Evolutionary conservation across 2,797 vertebrate species (phyloP).

Genomic region (Megalops cyprinoides): DNA sequence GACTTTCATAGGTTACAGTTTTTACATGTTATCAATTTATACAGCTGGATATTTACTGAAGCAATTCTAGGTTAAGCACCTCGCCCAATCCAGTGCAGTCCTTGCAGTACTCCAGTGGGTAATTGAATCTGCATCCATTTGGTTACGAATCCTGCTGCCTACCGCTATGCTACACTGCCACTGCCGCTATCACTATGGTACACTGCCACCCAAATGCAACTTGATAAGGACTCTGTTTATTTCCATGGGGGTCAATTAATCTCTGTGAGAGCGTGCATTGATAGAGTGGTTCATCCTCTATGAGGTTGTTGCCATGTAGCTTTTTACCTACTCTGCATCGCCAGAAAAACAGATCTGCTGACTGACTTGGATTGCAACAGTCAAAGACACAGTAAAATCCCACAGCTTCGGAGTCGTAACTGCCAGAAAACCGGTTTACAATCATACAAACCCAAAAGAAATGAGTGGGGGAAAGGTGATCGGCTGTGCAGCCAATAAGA

Average conservation of each 20-base stretch:
- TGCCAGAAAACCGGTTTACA: constrained; percentile 6
- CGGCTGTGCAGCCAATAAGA: neutral
- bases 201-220: too few species aligned
- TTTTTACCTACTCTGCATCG: neutral
- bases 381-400: neutral
- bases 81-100: too few species aligned
- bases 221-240: neutral
- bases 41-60: too few species aligned
- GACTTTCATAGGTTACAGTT: too few species aligned
- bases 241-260: neutral
- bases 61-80: too few species aligned
- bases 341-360: neutral
- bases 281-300: neutral
- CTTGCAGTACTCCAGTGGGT: too few species aligned
- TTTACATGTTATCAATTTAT: too few species aligned
- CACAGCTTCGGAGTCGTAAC: neutral
- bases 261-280: neutral
- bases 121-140: too few species aligned
- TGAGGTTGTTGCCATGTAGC: neutral
- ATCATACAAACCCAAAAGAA: neutral
- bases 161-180: too few species aligned
- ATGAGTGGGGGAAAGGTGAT: neutral
- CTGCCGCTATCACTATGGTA: too few species aligned
- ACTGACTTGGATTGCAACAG: constrained; percentile 5
- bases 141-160: too few species aligned